Conservation (phyloP, 1,140 invertebrate species). For the Solenopsis fugax region DNA sequence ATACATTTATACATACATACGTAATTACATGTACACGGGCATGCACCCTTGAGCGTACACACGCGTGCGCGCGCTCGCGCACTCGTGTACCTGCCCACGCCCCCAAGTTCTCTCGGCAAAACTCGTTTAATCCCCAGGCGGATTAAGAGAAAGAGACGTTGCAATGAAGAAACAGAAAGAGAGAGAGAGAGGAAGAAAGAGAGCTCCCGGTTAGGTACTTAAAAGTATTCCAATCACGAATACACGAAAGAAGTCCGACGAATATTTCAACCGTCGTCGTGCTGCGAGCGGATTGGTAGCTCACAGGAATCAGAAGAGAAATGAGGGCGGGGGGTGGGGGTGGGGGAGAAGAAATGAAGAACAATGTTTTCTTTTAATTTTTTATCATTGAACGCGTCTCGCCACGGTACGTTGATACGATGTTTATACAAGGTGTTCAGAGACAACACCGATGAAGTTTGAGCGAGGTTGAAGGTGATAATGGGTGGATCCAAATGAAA, state of each 20-base stretch:
- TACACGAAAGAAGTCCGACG: conserved; percentile 73
- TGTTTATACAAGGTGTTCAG: conserved; percentile 51
- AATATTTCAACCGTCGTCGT: conserved; percentile 73
- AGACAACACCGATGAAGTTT: conserved; percentile 23
- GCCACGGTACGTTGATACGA: conserved; percentile 28
- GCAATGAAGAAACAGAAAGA: background rate
- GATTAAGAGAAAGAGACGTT: conserved; percentile 80
- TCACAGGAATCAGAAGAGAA: conserved; percentile 23
- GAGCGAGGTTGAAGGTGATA: conserved; percentile 30
- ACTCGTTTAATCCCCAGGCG: conserved; percentile 81
- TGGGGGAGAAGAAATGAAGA: conserved; percentile 52
- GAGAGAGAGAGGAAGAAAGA: conserved; percentile 24
- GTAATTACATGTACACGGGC: conserved; percentile 20
- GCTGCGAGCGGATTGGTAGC: conserved; percentile 50
- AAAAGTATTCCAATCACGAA: conserved; percentile 81
- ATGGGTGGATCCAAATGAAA: conserved; percentile 5
- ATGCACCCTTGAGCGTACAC: background rate
- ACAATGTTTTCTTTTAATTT: conserved; percentile 63
- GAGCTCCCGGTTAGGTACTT: conserved; percentile 75
- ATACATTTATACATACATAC: background rate
- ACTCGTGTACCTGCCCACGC: conserved; percentile 11
- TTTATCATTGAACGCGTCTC: conserved; percentile 41
- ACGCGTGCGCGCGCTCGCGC: background rate
- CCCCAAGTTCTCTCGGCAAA: conserved; percentile 78
- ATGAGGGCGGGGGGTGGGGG: background rate